phyloP scores from a whole-genome alignment of 2,113 vertebrate species.

The Collichthys lucidus region DNA sequence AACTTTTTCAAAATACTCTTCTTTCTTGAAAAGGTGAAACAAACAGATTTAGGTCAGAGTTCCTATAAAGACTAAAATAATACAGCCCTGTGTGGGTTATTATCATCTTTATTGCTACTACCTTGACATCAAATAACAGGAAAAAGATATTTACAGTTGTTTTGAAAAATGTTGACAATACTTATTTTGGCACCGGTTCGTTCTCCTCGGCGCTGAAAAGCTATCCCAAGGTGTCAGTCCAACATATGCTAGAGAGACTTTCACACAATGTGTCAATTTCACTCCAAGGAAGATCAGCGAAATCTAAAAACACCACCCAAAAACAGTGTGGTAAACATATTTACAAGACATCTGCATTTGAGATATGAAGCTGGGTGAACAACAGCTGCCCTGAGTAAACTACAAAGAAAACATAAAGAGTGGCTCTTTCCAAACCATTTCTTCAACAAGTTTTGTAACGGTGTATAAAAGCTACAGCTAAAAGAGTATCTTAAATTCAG shows the following conservation, averaged over 20 bases:
- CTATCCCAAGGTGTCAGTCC: conserved; percentile 23
- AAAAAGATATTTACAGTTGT: conserved; percentile 14
- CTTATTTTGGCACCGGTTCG: not conserved
- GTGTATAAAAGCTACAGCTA: not conserved
- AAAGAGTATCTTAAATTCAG: not conserved
- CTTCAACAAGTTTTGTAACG: not conserved
- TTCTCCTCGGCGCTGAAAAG: conserved; percentile 3
- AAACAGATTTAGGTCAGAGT: not conserved
- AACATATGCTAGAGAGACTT: conserved; percentile 15
- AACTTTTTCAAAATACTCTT: no score
- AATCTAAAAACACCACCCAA: conserved; percentile 6
- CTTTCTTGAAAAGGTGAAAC: not conserved
- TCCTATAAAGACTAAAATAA: not conserved
- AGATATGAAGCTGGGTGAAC: conserved; percentile 9
- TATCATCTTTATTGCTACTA: not conserved
- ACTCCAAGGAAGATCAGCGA: conserved; percentile 10
- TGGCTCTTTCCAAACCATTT: not conserved
- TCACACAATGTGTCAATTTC: conserved; percentile 36
- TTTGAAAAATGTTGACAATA: conserved; percentile 3
- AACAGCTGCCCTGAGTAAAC: not conserved
- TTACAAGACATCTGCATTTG: conserved; percentile 25
- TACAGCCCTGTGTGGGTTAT: not conserved
- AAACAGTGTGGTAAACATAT: not conserved
- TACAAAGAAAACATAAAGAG: conserved; percentile 7
- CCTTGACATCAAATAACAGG: not conserved